These are phyloP conservation scores for Aphis craccivora DNA, from an alignment of 1,140 invertebrate species.

Conservation along the genomic window DNA sequence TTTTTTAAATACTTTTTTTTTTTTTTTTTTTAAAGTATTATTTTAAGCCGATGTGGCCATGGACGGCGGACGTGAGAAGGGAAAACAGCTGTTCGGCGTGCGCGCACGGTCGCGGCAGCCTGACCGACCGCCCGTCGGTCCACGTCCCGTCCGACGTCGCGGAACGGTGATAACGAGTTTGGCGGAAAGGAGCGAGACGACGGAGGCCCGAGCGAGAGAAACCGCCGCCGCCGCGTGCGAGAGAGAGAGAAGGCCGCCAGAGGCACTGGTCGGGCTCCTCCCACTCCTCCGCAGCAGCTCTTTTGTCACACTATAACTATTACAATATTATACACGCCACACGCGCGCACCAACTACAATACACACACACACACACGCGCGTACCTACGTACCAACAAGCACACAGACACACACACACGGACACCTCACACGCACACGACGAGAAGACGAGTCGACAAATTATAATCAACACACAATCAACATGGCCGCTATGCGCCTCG, in stretches of 20 bases:
- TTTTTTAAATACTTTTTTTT: neutral
- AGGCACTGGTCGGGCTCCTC: neutral
- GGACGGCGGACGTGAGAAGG: neutral
- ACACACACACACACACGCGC: neutral
- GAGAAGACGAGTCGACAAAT: conserved; percentile 35
- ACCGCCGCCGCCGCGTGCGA: neutral
- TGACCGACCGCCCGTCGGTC: too few relatives aligned
- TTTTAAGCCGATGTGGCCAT: neutral
- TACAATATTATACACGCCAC: neutral
- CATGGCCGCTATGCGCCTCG: conserved; percentile 45
- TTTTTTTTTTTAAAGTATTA: neutral
- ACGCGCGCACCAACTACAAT: neutral
- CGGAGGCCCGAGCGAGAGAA: neutral
- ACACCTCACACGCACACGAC: neutral
- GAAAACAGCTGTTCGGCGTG: neutral
- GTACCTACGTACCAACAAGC: neutral
- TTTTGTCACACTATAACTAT: conserved; percentile 40
- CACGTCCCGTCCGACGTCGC: neutral
- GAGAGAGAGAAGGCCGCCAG: neutral
- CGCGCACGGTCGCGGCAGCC: neutral
- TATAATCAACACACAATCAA: conserved; percentile 49
- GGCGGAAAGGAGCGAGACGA: neutral
- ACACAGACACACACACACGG: neutral
- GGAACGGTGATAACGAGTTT: conserved; percentile 32
- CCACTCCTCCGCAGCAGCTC: conserved; percentile 40